phyloP scores from a whole-genome alignment of 1,140 invertebrate genomes.

The Bradysia coprophila region DNA sequence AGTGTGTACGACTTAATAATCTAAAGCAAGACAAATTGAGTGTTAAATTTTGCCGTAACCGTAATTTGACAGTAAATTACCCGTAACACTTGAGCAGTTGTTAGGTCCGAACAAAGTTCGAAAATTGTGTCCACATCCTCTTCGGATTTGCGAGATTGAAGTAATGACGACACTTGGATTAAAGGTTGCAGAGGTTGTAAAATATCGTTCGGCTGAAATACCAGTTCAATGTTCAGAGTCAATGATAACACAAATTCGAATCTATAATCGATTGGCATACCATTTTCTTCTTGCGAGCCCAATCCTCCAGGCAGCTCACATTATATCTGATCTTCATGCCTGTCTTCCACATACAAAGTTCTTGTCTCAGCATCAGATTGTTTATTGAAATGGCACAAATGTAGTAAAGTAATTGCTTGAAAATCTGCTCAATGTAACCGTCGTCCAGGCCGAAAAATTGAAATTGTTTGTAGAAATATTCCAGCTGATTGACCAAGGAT shows the following conservation, averaged over 20 bases:
- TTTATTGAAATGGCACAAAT: constrained; percentile 87
- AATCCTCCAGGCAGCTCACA: constrained; percentile 83
- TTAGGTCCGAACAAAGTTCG: constrained; percentile 80
- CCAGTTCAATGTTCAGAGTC: too few species aligned
- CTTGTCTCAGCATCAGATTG: constrained; percentile 85
- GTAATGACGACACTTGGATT: constrained; percentile 84
- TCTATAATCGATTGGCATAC: too few species aligned
- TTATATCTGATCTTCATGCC: constrained; percentile 96
- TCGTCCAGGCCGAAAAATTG: constrained; percentile 22
- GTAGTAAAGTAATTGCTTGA: constrained; percentile 73
- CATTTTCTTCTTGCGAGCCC: constrained; percentile 59
- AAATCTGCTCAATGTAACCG: constrained; percentile 26
- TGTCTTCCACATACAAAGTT: constrained; percentile 94
- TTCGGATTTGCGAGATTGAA: constrained; percentile 83
- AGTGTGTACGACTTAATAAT: constrained; percentile 23
- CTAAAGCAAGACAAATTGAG: constrained; percentile 3
- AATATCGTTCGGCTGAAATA: constrained; percentile 28
- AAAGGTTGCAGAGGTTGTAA: constrained; percentile 66
- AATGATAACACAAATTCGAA: too few species aligned
- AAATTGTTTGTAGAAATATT: constrained; percentile 26
- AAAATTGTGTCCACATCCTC: constrained; percentile 78
- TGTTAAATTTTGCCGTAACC: neutral
- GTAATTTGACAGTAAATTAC: constrained; percentile 24
- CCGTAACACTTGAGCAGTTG: constrained; percentile 66
- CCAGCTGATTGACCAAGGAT: constrained; percentile 18